These are phyloP conservation scores for Dexiosoma caninum DNA, from an alignment of 2,888 invertebrate species.

Conservation along the genomic window DNA sequence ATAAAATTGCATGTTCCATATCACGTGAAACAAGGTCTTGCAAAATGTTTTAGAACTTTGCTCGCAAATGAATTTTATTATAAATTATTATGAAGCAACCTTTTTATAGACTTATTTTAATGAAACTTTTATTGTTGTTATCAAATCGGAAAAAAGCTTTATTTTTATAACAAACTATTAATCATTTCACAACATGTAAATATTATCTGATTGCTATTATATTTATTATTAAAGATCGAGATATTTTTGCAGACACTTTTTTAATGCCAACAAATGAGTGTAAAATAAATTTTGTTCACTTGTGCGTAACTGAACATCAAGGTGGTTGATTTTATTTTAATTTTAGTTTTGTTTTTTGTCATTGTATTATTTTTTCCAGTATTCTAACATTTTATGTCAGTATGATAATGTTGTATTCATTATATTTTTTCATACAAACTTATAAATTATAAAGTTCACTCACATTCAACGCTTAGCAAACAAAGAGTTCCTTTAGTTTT, in stretches of 20 bases:
- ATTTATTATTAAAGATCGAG: background rate
- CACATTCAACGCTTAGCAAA: constrained; percentile 42
- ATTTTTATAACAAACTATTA: background rate
- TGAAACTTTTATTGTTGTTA: background rate
- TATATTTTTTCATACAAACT: constrained; percentile 27
- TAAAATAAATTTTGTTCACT: background rate
- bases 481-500: background rate
- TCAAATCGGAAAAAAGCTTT: background rate
- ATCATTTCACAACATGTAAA: background rate
- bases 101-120: background rate
- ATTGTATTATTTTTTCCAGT: too few relatives aligned
- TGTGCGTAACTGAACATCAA: background rate
- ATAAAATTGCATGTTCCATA: constrained; percentile 8
- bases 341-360: background rate
- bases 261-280: background rate
- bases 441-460: constrained; percentile 56
- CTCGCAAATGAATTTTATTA: background rate
- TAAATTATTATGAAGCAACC: background rate
- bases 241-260: too few relatives aligned
- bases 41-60: background rate
- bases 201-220: background rate
- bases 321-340: background rate
- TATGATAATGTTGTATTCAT: constrained; percentile 15
- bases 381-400: constrained; percentile 39
- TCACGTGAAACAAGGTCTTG: constrained; percentile 13